Base-by-base conservation (phyloP, 2,797 vertebrate genomes). In the Paguma larvata region DNA sequence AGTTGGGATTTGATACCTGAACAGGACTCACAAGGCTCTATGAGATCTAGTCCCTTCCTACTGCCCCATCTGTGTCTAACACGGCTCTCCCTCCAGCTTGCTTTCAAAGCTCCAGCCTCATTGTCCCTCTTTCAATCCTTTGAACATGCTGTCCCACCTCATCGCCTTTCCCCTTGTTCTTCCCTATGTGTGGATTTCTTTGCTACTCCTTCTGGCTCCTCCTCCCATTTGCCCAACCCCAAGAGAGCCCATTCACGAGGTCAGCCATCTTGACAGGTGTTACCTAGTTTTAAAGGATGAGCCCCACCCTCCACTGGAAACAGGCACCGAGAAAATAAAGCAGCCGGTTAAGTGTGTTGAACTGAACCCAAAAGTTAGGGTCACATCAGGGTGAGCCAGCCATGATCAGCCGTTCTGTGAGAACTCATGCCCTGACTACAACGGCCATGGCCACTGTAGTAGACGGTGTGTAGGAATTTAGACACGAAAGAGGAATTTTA, bases 11-110 rank as follows among this genome's bases (percentile, higher is more conserved):
- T 62, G 41, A 16, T 27, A 13, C 18, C 53, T n/a, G 67, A 51
- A 41, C 2, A 3, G 16, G n/a, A 23, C 75, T 5, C 6, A 13
- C n/a, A 14, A 32, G 53, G 19, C 53, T 44, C 30, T 4, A 25
- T 13, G 25, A 34, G 75, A 12, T n/a, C 5, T 6, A 2, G 59
- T 6, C 38, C 30, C 38, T 32, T 68, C 62, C 23, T 3, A 13
- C 32, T 23, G 5, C 16, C 21, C n/a, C 12, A 4, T 0, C 27
- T 16, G 3, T 2, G 10, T 34, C 65, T 44, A 1, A 41, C 0
- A 1, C 3, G 4, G 6, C 34, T 67, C 5, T 15, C 12, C 70
- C 15, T 44, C 0, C 12, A 9, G 9, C 18, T 16, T 4, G 3
- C 32, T 13, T 18, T 77, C 59, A 21, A 32, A 34, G 19, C 21